Conservation (phyloP, 1,140 invertebrate species). For the Chrysopa pallens region DNA sequence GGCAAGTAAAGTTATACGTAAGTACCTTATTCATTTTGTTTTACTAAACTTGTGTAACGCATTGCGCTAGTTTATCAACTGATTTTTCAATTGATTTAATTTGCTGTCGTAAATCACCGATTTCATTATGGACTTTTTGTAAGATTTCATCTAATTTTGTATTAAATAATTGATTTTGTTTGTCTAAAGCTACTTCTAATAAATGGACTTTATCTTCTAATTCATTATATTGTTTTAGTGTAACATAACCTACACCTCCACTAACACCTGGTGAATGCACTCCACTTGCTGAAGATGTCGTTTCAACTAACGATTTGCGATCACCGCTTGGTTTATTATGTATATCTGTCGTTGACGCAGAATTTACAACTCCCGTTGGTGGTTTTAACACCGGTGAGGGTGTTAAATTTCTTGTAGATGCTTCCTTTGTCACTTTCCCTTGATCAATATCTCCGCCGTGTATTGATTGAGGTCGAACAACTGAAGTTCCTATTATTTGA, state of each 20-base stretch:
- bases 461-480: conserved; percentile 6
- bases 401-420: not conserved
- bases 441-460: conserved; percentile 1
- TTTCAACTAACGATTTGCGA: not conserved
- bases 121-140: conserved; percentile 29
- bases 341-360: conserved; percentile 6
- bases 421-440: not conserved
- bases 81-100: conserved; percentile 26
- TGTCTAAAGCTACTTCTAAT: conserved; percentile 34
- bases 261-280: not conserved
- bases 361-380: conserved; percentile 5
- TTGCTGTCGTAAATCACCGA: conserved; percentile 29
- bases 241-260: conserved; percentile 1
- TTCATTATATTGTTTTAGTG: conserved; percentile 18
- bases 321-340: not conserved
- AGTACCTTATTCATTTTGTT: too few species aligned
- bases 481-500: conserved; percentile 10
- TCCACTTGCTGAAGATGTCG: not conserved
- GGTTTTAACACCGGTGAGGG: conserved; percentile 2
- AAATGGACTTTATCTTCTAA: conserved; percentile 30
- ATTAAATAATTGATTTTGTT: conserved; percentile 32
- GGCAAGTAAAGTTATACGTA: too few species aligned
- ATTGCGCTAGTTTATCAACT: conserved; percentile 36
- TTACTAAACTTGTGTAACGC: conserved; percentile 31
- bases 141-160: conserved; percentile 34